These are phyloP conservation scores for Phenacoccus solenopsis DNA, from an alignment of 1,140 invertebrate species.

Conservation along the genomic window DNA sequence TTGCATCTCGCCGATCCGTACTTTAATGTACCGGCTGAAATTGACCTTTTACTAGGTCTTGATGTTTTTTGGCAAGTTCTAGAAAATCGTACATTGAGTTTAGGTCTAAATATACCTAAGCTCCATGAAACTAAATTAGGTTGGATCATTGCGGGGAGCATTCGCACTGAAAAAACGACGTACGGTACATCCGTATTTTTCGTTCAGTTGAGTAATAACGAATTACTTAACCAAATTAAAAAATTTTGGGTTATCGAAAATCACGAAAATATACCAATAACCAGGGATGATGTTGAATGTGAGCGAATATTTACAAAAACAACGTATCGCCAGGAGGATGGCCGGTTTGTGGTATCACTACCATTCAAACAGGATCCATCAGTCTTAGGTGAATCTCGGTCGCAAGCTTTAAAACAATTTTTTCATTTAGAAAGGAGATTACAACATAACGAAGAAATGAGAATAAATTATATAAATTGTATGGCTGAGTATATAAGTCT, in stretches of 20 bases:
- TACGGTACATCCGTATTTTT: neutral
- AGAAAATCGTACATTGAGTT: neutral
- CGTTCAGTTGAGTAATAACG: neutral
- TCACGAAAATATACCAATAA: neutral
- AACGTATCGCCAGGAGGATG: neutral
- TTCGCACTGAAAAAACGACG: neutral
- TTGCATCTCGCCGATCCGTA: neutral
- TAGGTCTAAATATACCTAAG: neutral
- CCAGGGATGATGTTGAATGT: neutral
- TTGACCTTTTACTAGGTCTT: neutral
- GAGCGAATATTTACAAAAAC: neutral
- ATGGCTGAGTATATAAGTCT: neutral
- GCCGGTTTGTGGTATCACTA: neutral
- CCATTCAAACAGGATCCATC: neutral
- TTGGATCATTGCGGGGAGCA: neutral
- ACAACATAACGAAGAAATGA: neutral
- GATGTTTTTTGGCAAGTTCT: neutral
- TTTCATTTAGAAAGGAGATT: neutral
- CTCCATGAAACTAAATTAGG: neutral
- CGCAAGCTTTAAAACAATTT: neutral
- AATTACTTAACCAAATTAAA: neutral
- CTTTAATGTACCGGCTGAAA: neutral
- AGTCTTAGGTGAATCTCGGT: neutral
- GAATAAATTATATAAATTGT: neutral
- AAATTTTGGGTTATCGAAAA: slow-evolving; percentile 15